Evolutionary conservation across 2,113 vertebrate species (phyloP).

Genomic region (Chamaea fasciata): DNA sequence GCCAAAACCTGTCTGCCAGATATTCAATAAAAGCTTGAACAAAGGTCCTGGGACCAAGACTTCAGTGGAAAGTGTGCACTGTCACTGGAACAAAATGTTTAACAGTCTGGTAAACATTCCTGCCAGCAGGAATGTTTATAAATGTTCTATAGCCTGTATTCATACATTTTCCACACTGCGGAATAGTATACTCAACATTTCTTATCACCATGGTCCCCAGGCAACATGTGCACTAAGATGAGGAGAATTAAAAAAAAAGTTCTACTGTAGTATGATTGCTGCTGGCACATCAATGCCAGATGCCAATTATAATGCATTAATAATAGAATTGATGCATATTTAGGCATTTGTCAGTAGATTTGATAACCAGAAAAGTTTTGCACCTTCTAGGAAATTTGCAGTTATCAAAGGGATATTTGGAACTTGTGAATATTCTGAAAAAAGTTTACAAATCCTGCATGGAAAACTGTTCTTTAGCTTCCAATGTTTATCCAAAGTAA

Average conservation of each 20-base stretch:
- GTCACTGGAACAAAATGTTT: neutral
- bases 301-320: slow-evolving; percentile 29
- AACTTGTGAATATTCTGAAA: neutral
- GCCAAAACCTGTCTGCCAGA: neutral
- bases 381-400: slow-evolving; percentile 16
- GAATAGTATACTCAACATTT: neutral
- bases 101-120: neutral
- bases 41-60: neutral
- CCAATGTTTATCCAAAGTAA: neutral
- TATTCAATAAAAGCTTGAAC: neutral
- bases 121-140: neutral
- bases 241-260: neutral
- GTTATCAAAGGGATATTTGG: neutral
- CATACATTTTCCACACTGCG: neutral
- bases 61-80: neutral
- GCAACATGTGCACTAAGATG: neutral
- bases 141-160: neutral
- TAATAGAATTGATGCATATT: slow-evolving; percentile 49
- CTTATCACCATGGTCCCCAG: neutral
- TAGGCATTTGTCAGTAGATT: slow-evolving; percentile 45
- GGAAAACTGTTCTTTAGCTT: neutral
- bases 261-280: neutral
- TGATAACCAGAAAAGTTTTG: slow-evolving; percentile 39
- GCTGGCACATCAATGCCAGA: slow-evolving; percentile 33
- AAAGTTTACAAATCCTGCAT: neutral